These are phyloP conservation scores for Catalaphyllia jardinei DNA, from an alignment of 64 coral and sea anemone species.

Conservation along the genomic window DNA sequence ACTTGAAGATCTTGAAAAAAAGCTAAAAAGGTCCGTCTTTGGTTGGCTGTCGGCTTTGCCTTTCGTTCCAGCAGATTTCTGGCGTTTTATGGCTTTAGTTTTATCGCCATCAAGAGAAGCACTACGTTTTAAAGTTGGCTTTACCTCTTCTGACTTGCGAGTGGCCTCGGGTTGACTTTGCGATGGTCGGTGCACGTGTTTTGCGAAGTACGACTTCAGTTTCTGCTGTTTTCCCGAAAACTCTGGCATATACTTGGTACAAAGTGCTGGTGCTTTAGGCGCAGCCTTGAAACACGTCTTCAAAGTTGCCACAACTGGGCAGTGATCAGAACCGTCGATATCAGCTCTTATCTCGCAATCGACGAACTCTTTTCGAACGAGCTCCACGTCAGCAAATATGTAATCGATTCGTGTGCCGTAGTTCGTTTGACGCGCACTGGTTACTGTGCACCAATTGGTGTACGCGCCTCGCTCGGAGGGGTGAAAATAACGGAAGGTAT, in stretches of 20 bases:
- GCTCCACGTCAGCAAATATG: conserved; percentile 72
- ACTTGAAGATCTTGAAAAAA: conserved; percentile 7
- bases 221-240: conserved; percentile 94
- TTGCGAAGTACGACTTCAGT: conserved; percentile 72
- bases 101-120: conserved; percentile 33
- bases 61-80: conserved; percentile 19
- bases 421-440: conserved; percentile 91
- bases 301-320: conserved; percentile 87
- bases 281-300: conserved; percentile 51
- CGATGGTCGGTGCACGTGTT: conserved; percentile 6
- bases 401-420: conserved; percentile 97
- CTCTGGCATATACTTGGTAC: conserved; percentile 94
- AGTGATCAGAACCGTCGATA: conserved; percentile 95
- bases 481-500: conserved; percentile 85
- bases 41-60: conserved; percentile 1
- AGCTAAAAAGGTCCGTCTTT: conserved; percentile 3
- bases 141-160: neutral
- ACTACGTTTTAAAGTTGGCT: conserved; percentile 28
- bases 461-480: conserved; percentile 69
- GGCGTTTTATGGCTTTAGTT: conserved; percentile 43
- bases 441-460: conserved; percentile 91
- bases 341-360: conserved; percentile 81
- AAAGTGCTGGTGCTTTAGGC: conserved; percentile 56
- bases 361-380: conserved; percentile 66
- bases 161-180: neutral